These are phyloP conservation scores for Drosophila buzzatii DNA, from an alignment of 2,888 invertebrate species.

Conservation along the genomic window DNA sequence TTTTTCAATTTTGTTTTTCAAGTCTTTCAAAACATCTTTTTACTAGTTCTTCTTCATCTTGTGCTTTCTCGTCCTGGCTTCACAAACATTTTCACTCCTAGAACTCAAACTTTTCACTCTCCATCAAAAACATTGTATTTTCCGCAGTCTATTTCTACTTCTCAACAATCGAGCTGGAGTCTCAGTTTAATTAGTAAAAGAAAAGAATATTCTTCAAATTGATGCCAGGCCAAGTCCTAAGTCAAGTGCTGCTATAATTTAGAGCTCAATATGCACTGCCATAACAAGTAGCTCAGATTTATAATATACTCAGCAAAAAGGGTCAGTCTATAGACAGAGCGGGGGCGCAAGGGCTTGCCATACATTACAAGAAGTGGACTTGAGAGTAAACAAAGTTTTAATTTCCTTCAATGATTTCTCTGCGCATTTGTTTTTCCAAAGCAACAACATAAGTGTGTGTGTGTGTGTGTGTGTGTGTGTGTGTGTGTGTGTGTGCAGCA, in stretches of 20 bases:
- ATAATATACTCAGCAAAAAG: conserved; percentile 7
- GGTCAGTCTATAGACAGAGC: neutral
- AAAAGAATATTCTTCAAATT: neutral
- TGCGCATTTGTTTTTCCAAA: conserved; percentile 51
- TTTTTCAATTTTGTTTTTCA: too few species aligned
- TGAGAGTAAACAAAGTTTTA: conserved; percentile 75
- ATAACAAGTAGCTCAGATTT: neutral
- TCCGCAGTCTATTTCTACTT: too few species aligned
- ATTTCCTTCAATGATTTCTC: conserved; percentile 77
- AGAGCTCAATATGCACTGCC: neutral
- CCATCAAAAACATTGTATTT: too few species aligned
- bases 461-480: conserved; percentile 16
- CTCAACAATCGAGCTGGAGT: too few species aligned
- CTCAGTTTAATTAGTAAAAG: too few species aligned
- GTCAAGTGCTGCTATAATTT: neutral
- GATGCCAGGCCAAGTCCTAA: neutral
- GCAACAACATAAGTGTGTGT: conserved; percentile 1
- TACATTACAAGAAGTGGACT: conserved; percentile 57
- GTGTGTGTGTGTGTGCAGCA: conserved; percentile 39
- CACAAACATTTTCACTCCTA: too few species aligned
- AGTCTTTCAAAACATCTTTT: too few species aligned
- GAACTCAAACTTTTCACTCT: too few species aligned
- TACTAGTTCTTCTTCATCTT: too few species aligned
- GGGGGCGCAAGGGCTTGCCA: neutral
- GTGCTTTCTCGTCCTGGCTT: too few species aligned